Base-by-base conservation (phyloP, 1,140 invertebrate genomes). In the Euura lappo region DNA sequence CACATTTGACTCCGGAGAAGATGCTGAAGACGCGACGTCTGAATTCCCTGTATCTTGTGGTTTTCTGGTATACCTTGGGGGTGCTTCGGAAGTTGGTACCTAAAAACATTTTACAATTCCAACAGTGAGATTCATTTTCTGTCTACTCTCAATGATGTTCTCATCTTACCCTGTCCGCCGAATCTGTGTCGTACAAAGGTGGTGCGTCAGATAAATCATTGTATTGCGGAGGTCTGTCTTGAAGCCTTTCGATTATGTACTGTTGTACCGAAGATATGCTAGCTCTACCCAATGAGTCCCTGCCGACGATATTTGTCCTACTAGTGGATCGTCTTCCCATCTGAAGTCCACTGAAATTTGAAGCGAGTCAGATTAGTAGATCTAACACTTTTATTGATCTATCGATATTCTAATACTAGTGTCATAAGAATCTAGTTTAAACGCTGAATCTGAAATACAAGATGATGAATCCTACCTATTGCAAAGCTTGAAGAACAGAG, bases 401-500 rank as follows among this genome's bases (percentile, higher is more conserved):
- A 28, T 28, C 28, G 28, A 28, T 28, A 28, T 28, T 28, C 28
- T 28, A 28, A 28, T 28, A 28, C 28, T 1, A 28, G 28, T 11
- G 44, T 68, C 42, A 68, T 13, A 4, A 11, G 44, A 4, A 68
- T 4, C 44, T 68, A 68, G 44, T 68, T 60, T 68, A 42, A 65
- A 45, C 10, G 13, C 6, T 69, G 44, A 43, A 69, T 69, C 44
- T 69, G 68, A 60, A 44, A 70, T 42, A 51, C 47, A 67, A 70
- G 64, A 47, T 45, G 65, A 65, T 65, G 28, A 28, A 28, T 8
- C 45, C 11, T 80, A 82, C 76, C 73, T 84, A n/a, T 44, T 68
- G 7, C 75, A 82, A 2, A 77, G 10, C 75, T 77, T 84, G 46
- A 75, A 78, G 4, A 77, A 51, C 6, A 80, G 72, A 44, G 80